Base-by-base conservation (phyloP, 1,140 invertebrate species). In the Vanessa atalanta region DNA sequence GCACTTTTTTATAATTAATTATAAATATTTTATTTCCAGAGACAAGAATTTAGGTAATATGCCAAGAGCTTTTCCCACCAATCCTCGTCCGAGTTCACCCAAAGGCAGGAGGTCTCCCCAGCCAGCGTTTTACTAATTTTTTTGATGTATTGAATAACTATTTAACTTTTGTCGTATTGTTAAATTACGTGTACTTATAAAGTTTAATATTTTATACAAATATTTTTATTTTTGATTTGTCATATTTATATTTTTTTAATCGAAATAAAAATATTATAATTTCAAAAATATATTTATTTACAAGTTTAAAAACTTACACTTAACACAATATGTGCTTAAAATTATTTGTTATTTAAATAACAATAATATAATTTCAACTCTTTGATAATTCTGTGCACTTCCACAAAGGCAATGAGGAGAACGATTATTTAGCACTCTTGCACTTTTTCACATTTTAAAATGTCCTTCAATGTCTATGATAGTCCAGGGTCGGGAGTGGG, bases 401-500 rank as follows among this genome's bases (percentile, higher is more conserved):
- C 9, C 37, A 43, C 37, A 11, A 37, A 7, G 37, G 6, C 9
- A 11, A 43, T 43, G 37, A 43, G 37, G 0, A 43, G 9, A 43
- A 3, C 37, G 3, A 37, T 7, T 43, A 1, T 43, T 43, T 43
- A 9, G 7, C 37, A 31, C 26, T 31, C 26, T 31, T 31, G 26
- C 37, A 43, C 37, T 43, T 9, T 43, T 9, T 9, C n/a, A 51
- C n/a, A 51, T 15, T 15, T 51, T 15, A 51, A 15, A 51, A 14
- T 51, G n/a, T 51, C 3, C 31, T 31, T 60, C 13, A 4, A 31
- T 31, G n/a, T 31, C 74, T 88, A 89, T 0, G 89, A 16, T 0
- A 90, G 76, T 1, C 83, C 83, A 5, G 88, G 81, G 47, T 92
- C 88, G 0, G 88, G 81, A 0, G 88, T 80, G 23, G 87, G 89